A percentile compares a stretch with the other conserved stretches of the same genome.
phyloP scores from a whole-genome alignment of 2,113 vertebrate genomes.

The Limanda limanda region DNA sequence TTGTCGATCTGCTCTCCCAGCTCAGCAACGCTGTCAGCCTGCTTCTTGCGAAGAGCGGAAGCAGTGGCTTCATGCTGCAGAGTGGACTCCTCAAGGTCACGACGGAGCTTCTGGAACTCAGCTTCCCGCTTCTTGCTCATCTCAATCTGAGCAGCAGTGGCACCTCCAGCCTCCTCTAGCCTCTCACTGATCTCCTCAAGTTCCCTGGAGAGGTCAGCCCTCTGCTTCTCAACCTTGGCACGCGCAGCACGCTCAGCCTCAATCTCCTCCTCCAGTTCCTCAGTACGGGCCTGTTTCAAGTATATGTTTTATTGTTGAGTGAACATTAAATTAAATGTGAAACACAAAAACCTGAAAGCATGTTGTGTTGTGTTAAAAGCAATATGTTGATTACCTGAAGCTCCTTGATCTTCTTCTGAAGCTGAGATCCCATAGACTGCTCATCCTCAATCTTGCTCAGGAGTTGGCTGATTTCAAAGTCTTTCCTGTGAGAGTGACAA shows the following conservation, averaged over 20 bases:
- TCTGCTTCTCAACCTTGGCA: conserved; percentile 88
- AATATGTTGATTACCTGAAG: conserved; percentile 51
- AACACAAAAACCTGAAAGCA: background rate
- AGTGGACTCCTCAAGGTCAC: conserved; percentile 91
- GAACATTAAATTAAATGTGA: background rate
- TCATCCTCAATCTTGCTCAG: conserved; percentile 74
- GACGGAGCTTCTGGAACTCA: conserved; percentile 88
- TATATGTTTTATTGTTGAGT: background rate
- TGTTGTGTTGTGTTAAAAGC: background rate
- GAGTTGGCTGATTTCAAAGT: conserved; percentile 69
- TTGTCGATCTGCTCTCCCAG: conserved; percentile 19
- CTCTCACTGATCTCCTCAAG: conserved; percentile 92
- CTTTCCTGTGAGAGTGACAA: conserved; percentile 53
- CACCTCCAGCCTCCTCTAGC: conserved; percentile 80
- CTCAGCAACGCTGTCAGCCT: conserved; percentile 82
- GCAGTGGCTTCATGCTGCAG: conserved; percentile 91
- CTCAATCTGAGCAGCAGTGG: conserved; percentile 80
- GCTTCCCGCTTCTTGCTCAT: conserved; percentile 82
- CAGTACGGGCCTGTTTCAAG: conserved; percentile 72
- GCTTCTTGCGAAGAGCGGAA: conserved; percentile 87
- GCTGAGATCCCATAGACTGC: conserved; percentile 71
- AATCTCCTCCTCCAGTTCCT: conserved; percentile 82
- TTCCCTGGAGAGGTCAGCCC: conserved; percentile 87
- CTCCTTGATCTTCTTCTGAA: conserved; percentile 75
- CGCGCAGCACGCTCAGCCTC: conserved; percentile 81